A percentile compares a stretch with the other conserved stretches of the same genome.
Conservation (phyloP, 2,888 invertebrate species). For the Spicauda simplicius region DNA sequence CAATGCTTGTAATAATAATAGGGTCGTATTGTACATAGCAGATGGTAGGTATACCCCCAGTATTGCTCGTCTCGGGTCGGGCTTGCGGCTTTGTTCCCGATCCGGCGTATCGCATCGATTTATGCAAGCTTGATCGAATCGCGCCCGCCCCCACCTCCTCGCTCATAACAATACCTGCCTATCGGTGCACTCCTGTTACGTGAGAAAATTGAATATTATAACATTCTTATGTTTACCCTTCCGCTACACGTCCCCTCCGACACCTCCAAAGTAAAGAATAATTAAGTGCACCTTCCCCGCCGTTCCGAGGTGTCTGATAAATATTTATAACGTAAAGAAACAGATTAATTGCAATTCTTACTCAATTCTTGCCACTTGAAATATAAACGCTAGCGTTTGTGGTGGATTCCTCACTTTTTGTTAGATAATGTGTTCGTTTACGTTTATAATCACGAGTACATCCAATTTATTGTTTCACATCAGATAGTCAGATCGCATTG, state of each 20-base stretch:
- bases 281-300: constrained; percentile 17
- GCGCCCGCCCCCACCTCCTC: constrained; percentile 43
- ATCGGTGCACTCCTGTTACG: constrained; percentile 54
- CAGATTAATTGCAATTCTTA: constrained; percentile 22
- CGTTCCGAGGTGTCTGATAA: constrained; percentile 4
- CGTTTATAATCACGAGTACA: constrained; percentile 49
- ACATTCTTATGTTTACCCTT: constrained; percentile 42
- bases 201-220: constrained; percentile 54
- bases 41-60: constrained; percentile 38
- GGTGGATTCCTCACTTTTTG: constrained; percentile 29
- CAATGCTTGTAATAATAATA: constrained; percentile 40
- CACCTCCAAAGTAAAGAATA: constrained; percentile 27
- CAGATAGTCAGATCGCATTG: constrained; percentile 42
- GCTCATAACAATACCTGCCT: constrained; percentile 65
- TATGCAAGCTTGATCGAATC: constrained; percentile 81
- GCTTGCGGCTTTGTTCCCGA: constrained; percentile 79
- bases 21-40: constrained; percentile 49
- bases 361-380: not conserved
- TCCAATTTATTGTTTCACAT: constrained; percentile 53
- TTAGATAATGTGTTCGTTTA: constrained; percentile 40
- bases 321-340: constrained; percentile 20
- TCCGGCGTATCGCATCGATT: constrained; percentile 80
- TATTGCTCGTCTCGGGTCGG: constrained; percentile 52
- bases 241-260: constrained; percentile 16
- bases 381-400: constrained; percentile 17